A percentile compares a stretch with the other conserved stretches of the same genome.
Evolutionary conservation across 2,888 invertebrate genomes (phyloP).

Genomic region (Cheilosia scutellata): DNA sequence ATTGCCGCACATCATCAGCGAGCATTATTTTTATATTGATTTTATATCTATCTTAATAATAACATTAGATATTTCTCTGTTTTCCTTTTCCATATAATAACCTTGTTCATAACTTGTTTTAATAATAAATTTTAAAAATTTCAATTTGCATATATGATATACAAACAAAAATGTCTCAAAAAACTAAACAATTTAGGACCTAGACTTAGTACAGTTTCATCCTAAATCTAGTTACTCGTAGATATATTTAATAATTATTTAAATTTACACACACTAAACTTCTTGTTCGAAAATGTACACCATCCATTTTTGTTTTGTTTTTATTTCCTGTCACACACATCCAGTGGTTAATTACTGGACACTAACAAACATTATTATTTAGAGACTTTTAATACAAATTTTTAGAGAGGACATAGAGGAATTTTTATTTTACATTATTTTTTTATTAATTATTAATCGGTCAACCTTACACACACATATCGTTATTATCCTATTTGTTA

Average conservation of each 20-base stretch:
- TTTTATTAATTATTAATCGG: conserved; percentile 22
- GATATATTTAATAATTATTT: conserved; percentile 24
- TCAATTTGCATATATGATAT: conserved; percentile 76
- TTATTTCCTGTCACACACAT: conserved; percentile 13
- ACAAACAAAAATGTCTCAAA: conserved; percentile 68
- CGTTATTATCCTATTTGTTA: conserved; percentile 18
- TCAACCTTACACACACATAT: conserved; percentile 35
- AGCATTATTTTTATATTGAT: conserved; percentile 36
- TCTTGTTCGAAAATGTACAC: conserved; percentile 53
- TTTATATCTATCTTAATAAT: conserved; percentile 62
- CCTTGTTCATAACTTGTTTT: conserved; percentile 31
- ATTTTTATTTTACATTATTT: conserved; percentile 59
- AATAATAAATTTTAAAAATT: conserved; percentile 51
- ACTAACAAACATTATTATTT: conserved; percentile 40
- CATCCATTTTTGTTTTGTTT: conserved; percentile 14
- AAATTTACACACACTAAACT: conserved; percentile 59
- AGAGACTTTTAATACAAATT: conserved; percentile 47
- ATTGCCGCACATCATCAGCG: conserved; percentile 25
- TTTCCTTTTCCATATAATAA: conserved; percentile 29
- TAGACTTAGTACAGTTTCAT: conserved; percentile 43
- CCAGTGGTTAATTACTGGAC: conserved; percentile 31
- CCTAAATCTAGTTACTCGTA: conserved; percentile 34
- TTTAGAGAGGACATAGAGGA: conserved; percentile 67
- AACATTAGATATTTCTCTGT: conserved; percentile 63
- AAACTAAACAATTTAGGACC: conserved; percentile 47